Base-by-base conservation (phyloP, 2,888 invertebrate genomes). In the Catocala fraxini region DNA sequence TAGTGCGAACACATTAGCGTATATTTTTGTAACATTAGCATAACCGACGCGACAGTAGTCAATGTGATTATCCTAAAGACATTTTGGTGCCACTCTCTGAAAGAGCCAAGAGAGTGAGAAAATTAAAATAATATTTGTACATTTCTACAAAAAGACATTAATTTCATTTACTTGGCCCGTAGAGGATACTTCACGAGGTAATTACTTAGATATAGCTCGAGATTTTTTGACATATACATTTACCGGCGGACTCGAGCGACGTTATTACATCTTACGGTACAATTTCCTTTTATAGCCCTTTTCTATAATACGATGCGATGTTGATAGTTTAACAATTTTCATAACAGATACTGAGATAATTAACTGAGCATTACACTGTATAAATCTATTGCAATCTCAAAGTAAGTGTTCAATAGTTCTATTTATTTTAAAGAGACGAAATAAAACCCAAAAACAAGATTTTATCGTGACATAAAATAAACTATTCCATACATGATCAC, bases 401-500 rank as follows among this genome's bases (percentile, higher is more conserved):
- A 48, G 7, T 48, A 5, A 10, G 46, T 46, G 46, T 33, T 48
- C 48, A 66, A 59, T 41, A 41, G 45, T 34, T 33, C 13, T 53
- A 51, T 39, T 41, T 10, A 39, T 10, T 41, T 15, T 25, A 54
- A 48, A 35, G 39, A 45, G 42, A 41, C 10, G 41, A 43, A 39
- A 39, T 33, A 54, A 56, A 39, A 33, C 39, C 45, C 39, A 54
- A 60, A 51, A 60, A 42, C n/a, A 41, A 51, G 41, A 74, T 73
- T 75, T 81, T 73, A 78, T 74, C 71, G 70, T 73, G 66, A 65
- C 70, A 66, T 66, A 57, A 65, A 62, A 65, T 71, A 72, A 75
- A 79, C 68, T 74, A 74, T 80, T 78, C 73, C 74, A 76, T 73
- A 77, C 77, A 81, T 82, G 82, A 83, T 83, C 79, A 78, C 75